Percentiles rank a stretch among this genome's conserved stretches.
Conservation (phyloP, 2,888 invertebrate genomes). For the Operophtera brumata region DNA sequence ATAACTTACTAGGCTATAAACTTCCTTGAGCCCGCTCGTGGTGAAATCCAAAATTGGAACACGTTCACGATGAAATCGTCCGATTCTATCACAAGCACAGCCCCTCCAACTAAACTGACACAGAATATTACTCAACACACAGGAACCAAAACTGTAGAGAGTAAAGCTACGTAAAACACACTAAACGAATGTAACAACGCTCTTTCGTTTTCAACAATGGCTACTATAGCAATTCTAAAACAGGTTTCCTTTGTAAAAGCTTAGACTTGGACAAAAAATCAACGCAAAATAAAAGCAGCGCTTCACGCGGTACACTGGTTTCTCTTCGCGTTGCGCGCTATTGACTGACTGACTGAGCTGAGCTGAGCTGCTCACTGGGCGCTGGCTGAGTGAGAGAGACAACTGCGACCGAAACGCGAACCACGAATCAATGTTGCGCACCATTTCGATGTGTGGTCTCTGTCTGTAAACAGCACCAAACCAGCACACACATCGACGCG, state of each 20-base stretch:
- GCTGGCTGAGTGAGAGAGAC: conserved; percentile 65
- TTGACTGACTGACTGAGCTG: conserved; percentile 66
- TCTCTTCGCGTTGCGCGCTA: conserved; percentile 75
- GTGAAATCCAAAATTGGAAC: conserved; percentile 78
- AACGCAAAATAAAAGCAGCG: conserved; percentile 67
- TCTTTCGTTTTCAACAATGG: conserved; percentile 48
- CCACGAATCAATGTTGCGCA: conserved; percentile 77
- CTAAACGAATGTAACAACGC: conserved; percentile 45
- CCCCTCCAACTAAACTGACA: conserved; percentile 76
- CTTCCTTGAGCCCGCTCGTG: conserved; percentile 80
- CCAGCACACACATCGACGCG: conserved; percentile 44
- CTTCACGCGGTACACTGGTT: conserved; percentile 62
- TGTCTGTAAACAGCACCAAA: conserved; percentile 45
- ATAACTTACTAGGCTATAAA: conserved; percentile 76
- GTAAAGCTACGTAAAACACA: conserved; percentile 54
- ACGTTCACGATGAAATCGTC: conserved; percentile 75
- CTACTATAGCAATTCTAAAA: conserved; percentile 55
- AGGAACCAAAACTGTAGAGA: conserved; percentile 66
- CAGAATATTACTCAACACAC: conserved; percentile 77
- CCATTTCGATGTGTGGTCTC: conserved; percentile 57
- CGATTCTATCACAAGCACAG: conserved; percentile 75
- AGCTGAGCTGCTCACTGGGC: no score
- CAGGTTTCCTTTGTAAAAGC: conserved; percentile 62
- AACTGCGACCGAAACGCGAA: conserved; percentile 59
- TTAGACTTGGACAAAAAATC: conserved; percentile 57